Percentiles rank a stretch among this genome's conserved stretches.
Evolutionary conservation across 2,888 invertebrate genomes (phyloP).

Genomic region (Megaustenia siamemsis): DNA sequence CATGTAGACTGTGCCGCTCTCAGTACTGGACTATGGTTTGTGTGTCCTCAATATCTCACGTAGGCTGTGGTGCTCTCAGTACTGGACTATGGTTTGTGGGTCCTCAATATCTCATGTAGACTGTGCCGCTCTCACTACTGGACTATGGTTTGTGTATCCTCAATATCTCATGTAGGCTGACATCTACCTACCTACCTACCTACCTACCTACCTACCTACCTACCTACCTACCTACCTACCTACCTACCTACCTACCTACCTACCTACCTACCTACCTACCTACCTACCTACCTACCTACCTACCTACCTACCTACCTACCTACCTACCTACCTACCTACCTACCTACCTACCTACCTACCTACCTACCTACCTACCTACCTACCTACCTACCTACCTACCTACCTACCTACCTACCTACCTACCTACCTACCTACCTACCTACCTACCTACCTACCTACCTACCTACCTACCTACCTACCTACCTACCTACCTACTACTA

Average conservation of each 20-base stretch:
- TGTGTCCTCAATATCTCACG: too few species aligned
- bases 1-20: too few species aligned
- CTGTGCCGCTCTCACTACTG: too few species aligned
- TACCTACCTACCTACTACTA: conserved; percentile 10
- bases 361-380: conserved; percentile 18
- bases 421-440: conserved; percentile 13
- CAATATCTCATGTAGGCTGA: too few species aligned
- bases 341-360: conserved; percentile 26
- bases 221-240: neutral
- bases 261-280: neutral
- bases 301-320: conserved; percentile 15
- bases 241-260: neutral
- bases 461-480: conserved; percentile 26
- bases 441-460: conserved; percentile 27
- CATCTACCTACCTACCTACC: neutral
- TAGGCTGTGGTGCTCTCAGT: too few species aligned
- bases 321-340: conserved; percentile 23
- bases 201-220: neutral
- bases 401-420: conserved; percentile 2
- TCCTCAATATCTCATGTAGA: too few species aligned
- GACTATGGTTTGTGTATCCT: too few species aligned
- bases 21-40: too few species aligned
- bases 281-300: conserved; percentile 1
- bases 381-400: neutral
- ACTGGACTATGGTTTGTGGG: too few species aligned